Base-by-base conservation (phyloP, 1,140 invertebrate genomes). In the Ostrea edulis region DNA sequence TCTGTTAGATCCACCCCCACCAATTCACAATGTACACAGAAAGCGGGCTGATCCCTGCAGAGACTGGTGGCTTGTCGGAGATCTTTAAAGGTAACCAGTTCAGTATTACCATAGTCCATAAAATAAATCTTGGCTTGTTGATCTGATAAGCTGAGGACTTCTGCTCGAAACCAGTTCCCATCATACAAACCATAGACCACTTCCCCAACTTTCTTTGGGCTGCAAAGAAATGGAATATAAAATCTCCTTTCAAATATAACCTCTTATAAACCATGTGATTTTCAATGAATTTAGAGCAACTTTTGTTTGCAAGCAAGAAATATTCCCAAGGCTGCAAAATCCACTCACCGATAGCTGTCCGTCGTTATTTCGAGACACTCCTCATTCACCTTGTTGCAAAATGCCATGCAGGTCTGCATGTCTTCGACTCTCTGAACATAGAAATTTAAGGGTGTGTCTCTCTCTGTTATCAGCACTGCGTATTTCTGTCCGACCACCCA, bases 51-150 rank as follows among this genome's bases (percentile, higher is more conserved):
- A n/a, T 55, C 62, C 29, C 20, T 22, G 25, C 62, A 86, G 35
- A 77, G 22, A 25, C 20, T 65, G 44, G 68, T 51, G 7, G 85
- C 85, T 8, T 44, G 85, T 25, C 51, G 14, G n/a, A 86, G 35
- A 14, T 53, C 62, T 53, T 29, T 53, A 71, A 86, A 88, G 7
- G 44, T 14, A 65, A 88, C 84, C 20, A 86, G 22, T 55, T 85
- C 77, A n/a, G 35, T 68, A 25, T 89, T 89, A 11, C 89, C 89
- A 77, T 53, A 89, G 44, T 89, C 89, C 11, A 89, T 54, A 53
- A 55, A 89, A 7, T 17, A 52, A 54, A 85, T 53, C 62, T n/a
- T 68, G 14, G 84, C 86, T 2, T 25, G 8, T 25, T 82, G 55
- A 44, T 65, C 58, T 20, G 84, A 62, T 4, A 89, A 7, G 9